Percentiles rank a stretch among this genome's conserved stretches.
These are phyloP conservation scores for Caenorhabditis drosophilae DNA, from an alignment of 2,888 invertebrate genomes.

Conservation along the genomic window DNA sequence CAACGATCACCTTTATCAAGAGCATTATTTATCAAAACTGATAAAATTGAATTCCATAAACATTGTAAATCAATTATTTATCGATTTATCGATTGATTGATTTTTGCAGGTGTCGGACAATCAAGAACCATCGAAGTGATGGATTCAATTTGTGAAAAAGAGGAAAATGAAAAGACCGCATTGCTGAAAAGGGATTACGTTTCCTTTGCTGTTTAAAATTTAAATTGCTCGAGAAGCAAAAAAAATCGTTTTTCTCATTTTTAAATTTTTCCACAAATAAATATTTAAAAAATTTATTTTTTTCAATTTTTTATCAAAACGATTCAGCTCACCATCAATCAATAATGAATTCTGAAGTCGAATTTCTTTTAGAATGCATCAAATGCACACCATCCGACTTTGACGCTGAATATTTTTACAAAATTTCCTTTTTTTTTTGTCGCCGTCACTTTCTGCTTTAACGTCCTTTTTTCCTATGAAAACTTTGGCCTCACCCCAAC, in stretches of 20 bases:
- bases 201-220: conserved; percentile 56
- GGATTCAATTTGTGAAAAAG: conserved; percentile 63
- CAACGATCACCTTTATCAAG: conserved; percentile 64
- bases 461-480: too few relatives aligned
- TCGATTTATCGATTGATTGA: not conserved
- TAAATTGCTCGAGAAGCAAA: not conserved
- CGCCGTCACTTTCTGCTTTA: too few relatives aligned
- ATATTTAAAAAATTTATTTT: too few relatives aligned
- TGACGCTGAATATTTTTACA: too few relatives aligned
- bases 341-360: too few relatives aligned
- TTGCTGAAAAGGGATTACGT: conserved; percentile 63
- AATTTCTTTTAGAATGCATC: too few relatives aligned
- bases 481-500: too few relatives aligned
- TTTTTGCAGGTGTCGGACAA: conserved; percentile 62
- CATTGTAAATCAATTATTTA: conserved; percentile 39
- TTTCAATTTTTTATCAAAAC: not conserved
- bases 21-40: conserved; percentile 66
- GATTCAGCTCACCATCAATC: too few relatives aligned
- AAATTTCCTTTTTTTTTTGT: too few relatives aligned
- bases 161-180: conserved; percentile 59
- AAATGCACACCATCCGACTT: too few relatives aligned
- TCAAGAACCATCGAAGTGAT: conserved; percentile 67
- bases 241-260: conserved; percentile 2
- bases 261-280: not conserved
- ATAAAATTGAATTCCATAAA: conserved; percentile 64